Base-by-base conservation (phyloP, 2,113 vertebrate genomes). In the Corydoras sp. region DNA sequence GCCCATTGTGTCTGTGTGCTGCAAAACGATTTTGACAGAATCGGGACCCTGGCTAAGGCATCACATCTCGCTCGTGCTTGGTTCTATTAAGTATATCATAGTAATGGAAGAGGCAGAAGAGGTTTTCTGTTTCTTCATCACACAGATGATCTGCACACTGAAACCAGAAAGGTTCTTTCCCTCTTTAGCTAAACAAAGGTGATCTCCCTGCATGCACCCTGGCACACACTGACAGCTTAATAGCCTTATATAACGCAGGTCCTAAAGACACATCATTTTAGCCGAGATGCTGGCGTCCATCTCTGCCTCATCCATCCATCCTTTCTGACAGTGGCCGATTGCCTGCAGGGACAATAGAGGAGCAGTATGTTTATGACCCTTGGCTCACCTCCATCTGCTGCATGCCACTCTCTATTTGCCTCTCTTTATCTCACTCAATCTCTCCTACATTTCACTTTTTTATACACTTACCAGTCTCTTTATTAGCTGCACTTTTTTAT, bases 231-330 rank as follows among this genome's bases (percentile, higher is more conserved):
- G 77, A 79, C 77, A 76, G 70, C 75, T 76, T 76, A 79, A 79
- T 73, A 76, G 74, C 63, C 71, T 79, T 79, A 79, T 65, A 69
- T 76, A 79, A 79, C 68, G 15, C 55, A 18, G 70, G 30, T 79
- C 74, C 70, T 73, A 62, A 73, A 79, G 77, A 70, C 74, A 76
- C 70, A 79, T 79, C 73, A 79, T 79, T 79, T 66, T 73, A 73
- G 71, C 70, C 49, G 70, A 66, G 66, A 76, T 24, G 58, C 72
- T 73, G 65, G 58, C 66, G 71, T 79, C 77, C 74, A 63, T 73
- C 77, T 76, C 70, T 73, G 35, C 18, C 62, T 68, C 74, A 76
- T 70, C 70, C 66, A 70, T 76, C 77, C 74, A 76, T 76, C 71
- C 62, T 73, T 70, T 68, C 51, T 79, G 77, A 79, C 77, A 70